A percentile compares a stretch with the other conserved stretches of the same genome.
Evolutionary conservation across 2,888 invertebrate genomes (phyloP).

Genomic region (Melieria crassipennis): DNA sequence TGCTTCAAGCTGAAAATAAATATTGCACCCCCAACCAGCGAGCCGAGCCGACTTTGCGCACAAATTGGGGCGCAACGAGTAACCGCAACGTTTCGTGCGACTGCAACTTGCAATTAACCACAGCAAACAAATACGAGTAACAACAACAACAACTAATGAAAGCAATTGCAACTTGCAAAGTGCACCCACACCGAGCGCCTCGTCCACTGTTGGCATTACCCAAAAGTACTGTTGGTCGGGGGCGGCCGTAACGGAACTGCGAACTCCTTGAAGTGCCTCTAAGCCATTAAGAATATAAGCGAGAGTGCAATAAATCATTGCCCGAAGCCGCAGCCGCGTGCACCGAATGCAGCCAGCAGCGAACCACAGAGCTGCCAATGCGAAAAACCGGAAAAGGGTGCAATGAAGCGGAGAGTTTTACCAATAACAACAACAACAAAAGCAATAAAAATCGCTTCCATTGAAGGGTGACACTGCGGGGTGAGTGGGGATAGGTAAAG

Average conservation of each 20-base stretch:
- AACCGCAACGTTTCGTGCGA: constrained; percentile 40
- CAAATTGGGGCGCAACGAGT: too few species aligned
- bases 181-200: neutral
- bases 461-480: too few species aligned
- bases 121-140: constrained; percentile 22
- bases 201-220: neutral
- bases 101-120: constrained; percentile 30
- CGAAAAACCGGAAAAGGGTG: neutral
- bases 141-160: neutral
- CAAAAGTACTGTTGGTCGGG: neutral
- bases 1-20: neutral
- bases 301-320: constrained; percentile 24
- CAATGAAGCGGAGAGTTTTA: neutral
- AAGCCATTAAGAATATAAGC: constrained; percentile 19
- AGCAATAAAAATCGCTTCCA: neutral
- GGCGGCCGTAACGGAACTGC: neutral
- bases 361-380: too few species aligned
- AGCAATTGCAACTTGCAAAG: neutral
- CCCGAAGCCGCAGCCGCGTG: neutral
- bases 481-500: too few species aligned
- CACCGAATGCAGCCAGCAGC: too few species aligned
- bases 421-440: constrained; percentile 7
- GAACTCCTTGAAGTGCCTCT: constrained; percentile 32
- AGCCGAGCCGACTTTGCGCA: too few species aligned
- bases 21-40: neutral